Percentiles rank a stretch among this genome's conserved stretches.
Evolutionary conservation across 37 sponge, comb jelly and placozoan species (phyloP).

Genomic region (Geodia barretti): DNA sequence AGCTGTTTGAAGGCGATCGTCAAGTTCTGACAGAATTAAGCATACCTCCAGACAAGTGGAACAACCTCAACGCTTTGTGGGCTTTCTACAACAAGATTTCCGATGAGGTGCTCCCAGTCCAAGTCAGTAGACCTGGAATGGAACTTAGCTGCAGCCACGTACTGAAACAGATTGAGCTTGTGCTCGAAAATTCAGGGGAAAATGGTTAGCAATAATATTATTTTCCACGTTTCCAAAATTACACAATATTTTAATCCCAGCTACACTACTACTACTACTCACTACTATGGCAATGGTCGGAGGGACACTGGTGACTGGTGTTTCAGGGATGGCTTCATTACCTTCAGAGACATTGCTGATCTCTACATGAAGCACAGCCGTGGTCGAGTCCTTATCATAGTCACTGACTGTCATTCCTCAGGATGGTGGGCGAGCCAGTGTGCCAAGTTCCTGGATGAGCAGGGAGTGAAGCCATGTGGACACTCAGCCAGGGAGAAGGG

Average conservation of each 20-base stretch:
- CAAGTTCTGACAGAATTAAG: not conserved
- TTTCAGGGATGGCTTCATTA: slow-evolving; percentile 69
- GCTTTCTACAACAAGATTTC: not conserved
- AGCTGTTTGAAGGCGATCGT: not conserved
- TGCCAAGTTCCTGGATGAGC: slow-evolving; percentile 40
- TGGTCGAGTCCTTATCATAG: slow-evolving; percentile 44
- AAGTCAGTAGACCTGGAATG: slow-evolving; percentile 1
- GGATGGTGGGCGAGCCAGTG: slow-evolving; percentile 50
- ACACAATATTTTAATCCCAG: no score
- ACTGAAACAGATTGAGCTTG: not conserved
- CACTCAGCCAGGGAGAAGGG: slow-evolving; percentile 60
- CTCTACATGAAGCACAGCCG: slow-evolving; percentile 52
- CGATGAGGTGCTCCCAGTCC: not conserved
- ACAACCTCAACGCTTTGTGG: not conserved
- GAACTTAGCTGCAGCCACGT: not conserved
- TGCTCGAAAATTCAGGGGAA: not conserved
- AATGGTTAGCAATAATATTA: no score
- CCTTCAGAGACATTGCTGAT: slow-evolving; percentile 50
- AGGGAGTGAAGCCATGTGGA: slow-evolving; percentile 64
- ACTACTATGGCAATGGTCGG: slow-evolving; percentile 73
- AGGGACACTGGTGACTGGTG: slow-evolving; percentile 83
- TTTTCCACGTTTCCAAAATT: no score
- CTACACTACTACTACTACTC: slow-evolving; percentile 49
- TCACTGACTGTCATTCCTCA: slow-evolving; percentile 65
- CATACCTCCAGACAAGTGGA: not conserved